Conservation (phyloP, 1,140 invertebrate genomes). For the Caenorhabditis tropicalis region DNA sequence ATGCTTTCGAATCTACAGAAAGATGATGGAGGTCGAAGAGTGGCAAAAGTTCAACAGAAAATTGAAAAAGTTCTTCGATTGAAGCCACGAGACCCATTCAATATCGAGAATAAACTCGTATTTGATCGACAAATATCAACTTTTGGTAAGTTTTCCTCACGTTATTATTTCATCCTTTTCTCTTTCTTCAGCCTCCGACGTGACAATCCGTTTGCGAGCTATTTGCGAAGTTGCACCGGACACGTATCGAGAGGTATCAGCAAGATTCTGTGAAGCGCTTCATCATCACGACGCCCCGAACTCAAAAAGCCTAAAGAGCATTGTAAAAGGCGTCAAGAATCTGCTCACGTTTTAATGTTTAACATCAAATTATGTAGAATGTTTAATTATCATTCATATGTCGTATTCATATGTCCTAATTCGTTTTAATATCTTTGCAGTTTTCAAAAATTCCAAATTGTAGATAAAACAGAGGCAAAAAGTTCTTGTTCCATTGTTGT, state of each 20-base stretch:
- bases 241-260: constrained; percentile 5
- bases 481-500: not conserved
- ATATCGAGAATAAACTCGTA: not conserved
- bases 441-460: not conserved
- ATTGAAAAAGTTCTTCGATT: constrained; percentile 26
- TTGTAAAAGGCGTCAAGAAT: constrained; percentile 14
- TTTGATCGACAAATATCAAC: constrained; percentile 18
- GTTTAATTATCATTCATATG: not conserved
- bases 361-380: not conserved
- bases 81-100: constrained; percentile 6
- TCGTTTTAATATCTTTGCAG: not conserved
- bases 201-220: not conserved
- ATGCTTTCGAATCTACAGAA: not conserved
- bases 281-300: not conserved
- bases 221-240: not conserved
- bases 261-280: constrained; percentile 29
- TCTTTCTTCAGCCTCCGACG: not conserved
- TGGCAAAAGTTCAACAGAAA: constrained; percentile 13
- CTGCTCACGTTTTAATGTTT: not conserved
- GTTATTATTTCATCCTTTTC: not conserved
- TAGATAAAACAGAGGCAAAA: not conserved
- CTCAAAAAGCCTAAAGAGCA: constrained; percentile 22
- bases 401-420: not conserved
- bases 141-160: not conserved
- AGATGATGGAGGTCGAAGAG: not conserved